These are phyloP conservation scores for Pachliopta kotzebuea DNA, from an alignment of 2,888 invertebrate genomes.

Conservation along the genomic window DNA sequence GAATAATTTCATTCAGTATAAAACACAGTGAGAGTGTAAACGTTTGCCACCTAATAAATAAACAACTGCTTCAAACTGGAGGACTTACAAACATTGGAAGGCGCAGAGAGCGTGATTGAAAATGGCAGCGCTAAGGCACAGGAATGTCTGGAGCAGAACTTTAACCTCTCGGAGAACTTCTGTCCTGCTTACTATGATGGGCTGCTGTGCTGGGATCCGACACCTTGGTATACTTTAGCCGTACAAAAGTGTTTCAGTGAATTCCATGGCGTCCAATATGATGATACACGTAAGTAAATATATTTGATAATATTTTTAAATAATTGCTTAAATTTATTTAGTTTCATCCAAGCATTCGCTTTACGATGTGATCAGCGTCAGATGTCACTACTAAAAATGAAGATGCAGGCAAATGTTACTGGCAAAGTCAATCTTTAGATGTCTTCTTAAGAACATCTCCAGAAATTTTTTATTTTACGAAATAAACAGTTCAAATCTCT, in stretches of 20 bases:
- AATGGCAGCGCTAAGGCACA: conserved; percentile 59
- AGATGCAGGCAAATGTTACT: too few species aligned
- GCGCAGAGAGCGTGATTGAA: conserved; percentile 56
- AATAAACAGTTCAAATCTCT: too few species aligned
- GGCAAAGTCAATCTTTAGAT: too few species aligned
- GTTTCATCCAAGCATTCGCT: not conserved
- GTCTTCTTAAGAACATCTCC: too few species aligned
- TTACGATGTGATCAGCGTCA: not conserved
- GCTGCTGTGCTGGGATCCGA: conserved; percentile 91
- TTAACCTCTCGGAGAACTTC: conserved; percentile 50
- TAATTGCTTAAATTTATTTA: not conserved
- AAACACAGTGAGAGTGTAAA: conserved; percentile 33
- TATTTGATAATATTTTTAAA: conserved; percentile 1
- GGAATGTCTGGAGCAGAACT: conserved; percentile 59
- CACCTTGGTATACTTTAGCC: conserved; percentile 84
- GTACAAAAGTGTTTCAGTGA: conserved; percentile 89
- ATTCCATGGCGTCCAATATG: conserved; percentile 88
- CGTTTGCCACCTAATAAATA: conserved; percentile 48
- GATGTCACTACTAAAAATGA: too few species aligned
- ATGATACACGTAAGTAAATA: conserved; percentile 88
- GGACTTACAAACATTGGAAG: conserved; percentile 68
- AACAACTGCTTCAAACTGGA: conserved; percentile 66
- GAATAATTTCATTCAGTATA: conserved; percentile 36
- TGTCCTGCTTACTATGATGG: conserved; percentile 88
- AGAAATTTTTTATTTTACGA: too few species aligned